These are phyloP conservation scores for Trichonephila clavata DNA, from an alignment of 1,140 invertebrate species.

Conservation along the genomic window DNA sequence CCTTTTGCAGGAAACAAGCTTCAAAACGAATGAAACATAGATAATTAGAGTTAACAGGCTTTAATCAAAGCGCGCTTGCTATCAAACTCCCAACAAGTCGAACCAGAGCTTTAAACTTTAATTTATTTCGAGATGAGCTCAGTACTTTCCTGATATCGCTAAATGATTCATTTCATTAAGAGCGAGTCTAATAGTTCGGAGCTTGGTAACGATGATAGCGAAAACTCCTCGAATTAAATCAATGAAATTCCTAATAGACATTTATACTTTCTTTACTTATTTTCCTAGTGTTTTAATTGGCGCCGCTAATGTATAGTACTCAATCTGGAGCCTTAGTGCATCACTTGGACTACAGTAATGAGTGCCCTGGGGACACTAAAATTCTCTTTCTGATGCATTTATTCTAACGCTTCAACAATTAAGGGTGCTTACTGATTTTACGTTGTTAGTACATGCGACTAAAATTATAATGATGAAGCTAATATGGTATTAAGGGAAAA, in stretches of 20 bases:
- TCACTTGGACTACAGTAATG: not conserved
- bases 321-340: not conserved
- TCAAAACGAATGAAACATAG: not conserved
- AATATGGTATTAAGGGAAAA: constrained; percentile 38
- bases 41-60: not conserved
- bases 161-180: constrained; percentile 51
- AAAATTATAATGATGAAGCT: not conserved
- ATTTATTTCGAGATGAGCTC: constrained; percentile 21
- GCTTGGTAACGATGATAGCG: not conserved
- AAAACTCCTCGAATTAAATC: constrained; percentile 25
- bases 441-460: not conserved
- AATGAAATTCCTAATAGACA: constrained; percentile 11
- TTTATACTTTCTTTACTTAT: constrained; percentile 11
- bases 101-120: not conserved
- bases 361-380: not conserved
- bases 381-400: constrained; percentile 7
- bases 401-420: not conserved
- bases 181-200: not conserved
- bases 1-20: not conserved
- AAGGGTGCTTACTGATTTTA: constrained; percentile 23
- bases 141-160: not conserved
- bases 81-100: not conserved
- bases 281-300: constrained; percentile 31
- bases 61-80: not conserved
- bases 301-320: not conserved